Base-by-base conservation (phyloP, 2,797 vertebrate genomes). In the Tangara arthus region DNA sequence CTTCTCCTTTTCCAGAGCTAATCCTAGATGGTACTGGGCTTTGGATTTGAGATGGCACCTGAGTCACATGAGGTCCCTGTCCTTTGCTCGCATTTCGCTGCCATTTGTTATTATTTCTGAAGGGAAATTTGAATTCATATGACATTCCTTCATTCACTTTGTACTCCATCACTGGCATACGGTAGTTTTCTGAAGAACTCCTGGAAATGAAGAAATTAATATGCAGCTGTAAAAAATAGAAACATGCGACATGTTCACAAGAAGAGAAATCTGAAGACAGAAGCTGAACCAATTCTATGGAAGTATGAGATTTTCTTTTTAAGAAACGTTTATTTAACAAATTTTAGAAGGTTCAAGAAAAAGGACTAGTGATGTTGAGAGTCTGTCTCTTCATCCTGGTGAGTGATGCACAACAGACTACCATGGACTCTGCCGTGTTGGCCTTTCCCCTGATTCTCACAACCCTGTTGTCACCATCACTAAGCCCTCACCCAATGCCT, bases 111-210 rank as follows among this genome's bases (percentile, higher is more conserved):
- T 98, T 99, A 97, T 98, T 99, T 94, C 99, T 98, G 97, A 99
- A 99, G 46, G 99, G 99, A 96, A 99, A 99, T 97, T 99, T 99
- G 95, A 99, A 98, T 71, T 99, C 99, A 2, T 99, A 99, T 0
- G 99, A 97, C 97, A 99, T 98, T 57, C 99, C 99, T 93, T 99
- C 99, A 35, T 99, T 99, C 97, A 99, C 98, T 96, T 99, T 99
- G 97, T 99, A 99, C 93, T 99, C 99, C 98, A 99, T 99, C 63
- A 99, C 98, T 6, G 99, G 99, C 99, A 99, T 98, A 95, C 99
- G 99, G 97, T 99, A 99, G 87, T 99, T 99, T 98, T 99, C 99
- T 4, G 99, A 99, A 96, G 98, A 99, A 95, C 99, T 99, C 98
- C 99, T 99, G 57, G 46, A 83, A 93, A 50, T 18, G 50, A 82